Conservation (phyloP, 2,113 vertebrate species). For the Carassius gibelio region DNA sequence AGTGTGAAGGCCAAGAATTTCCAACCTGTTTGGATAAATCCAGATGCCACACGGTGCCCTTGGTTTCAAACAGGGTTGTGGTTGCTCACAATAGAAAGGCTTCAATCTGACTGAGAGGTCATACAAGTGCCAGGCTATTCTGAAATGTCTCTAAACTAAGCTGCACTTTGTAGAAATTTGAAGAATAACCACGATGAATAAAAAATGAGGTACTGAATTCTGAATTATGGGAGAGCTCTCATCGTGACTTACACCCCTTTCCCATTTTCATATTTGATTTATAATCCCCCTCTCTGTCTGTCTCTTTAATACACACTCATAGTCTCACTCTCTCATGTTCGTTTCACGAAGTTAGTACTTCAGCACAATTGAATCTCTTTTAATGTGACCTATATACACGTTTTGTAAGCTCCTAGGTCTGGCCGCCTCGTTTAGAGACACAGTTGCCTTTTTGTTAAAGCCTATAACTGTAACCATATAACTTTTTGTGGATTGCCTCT, state of each 20-base stretch:
- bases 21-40: not conserved
- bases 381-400: slow-evolving; percentile 39
- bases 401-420: slow-evolving; percentile 22
- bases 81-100: not conserved
- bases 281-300: not conserved
- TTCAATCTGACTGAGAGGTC: not conserved
- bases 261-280: slow-evolving; percentile 36
- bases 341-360: slow-evolving; percentile 19
- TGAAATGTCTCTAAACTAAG: slow-evolving; percentile 37
- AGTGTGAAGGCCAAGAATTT: not conserved
- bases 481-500: slow-evolving; percentile 4
- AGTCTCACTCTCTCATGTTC: slow-evolving; percentile 24
- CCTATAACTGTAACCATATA: not conserved
- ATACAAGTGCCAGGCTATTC: slow-evolving; percentile 4
- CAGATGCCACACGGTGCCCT: not conserved
- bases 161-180: slow-evolving; percentile 40
- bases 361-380: slow-evolving; percentile 17
- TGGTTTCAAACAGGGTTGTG: not conserved
- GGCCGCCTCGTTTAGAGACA: not conserved
- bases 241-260: slow-evolving; percentile 1
- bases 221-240: slow-evolving; percentile 18
- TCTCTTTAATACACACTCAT: not conserved
- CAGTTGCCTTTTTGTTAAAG: not conserved
- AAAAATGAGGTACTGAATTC: slow-evolving; percentile 23
- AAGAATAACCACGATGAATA: slow-evolving; percentile 51